Percentiles rank a stretch among this genome's conserved stretches.
Conservation (phyloP, 2,113 vertebrate species). For the Genyomyrus donnyi region DNA sequence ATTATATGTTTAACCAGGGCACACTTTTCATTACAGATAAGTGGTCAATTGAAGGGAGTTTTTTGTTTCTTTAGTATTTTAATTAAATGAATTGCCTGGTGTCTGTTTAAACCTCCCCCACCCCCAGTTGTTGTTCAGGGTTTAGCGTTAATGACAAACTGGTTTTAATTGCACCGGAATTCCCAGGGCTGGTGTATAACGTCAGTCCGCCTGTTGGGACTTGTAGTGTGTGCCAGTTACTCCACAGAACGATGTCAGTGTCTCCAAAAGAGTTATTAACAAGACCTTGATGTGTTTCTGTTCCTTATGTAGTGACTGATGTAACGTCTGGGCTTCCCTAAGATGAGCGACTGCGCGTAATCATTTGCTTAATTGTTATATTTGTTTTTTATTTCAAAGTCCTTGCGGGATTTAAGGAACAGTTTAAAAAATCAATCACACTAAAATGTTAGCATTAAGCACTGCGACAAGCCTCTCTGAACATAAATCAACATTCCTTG, state of each 20-base stretch:
- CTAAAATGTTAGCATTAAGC: not conserved
- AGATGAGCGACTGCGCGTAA: not conserved
- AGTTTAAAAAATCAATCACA: not conserved
- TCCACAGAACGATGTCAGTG: not conserved
- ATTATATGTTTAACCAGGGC: not conserved
- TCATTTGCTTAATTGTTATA: not conserved
- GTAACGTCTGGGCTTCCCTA: not conserved
- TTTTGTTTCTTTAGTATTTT: not conserved
- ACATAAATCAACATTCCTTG: not conserved
- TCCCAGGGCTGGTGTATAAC: not conserved
- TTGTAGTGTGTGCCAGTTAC: not conserved
- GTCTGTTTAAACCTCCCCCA: constrained; percentile 25
- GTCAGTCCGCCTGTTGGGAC: not conserved
- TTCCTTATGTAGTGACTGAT: not conserved
- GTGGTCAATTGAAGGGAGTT: not conserved
- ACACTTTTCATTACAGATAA: not conserved
- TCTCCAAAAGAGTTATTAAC: not conserved
- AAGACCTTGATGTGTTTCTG: not conserved
- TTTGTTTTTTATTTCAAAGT: not conserved
- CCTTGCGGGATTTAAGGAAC: not conserved
- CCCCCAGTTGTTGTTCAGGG: constrained; percentile 12
- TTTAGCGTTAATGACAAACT: constrained; percentile 17
- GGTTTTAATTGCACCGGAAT: constrained; percentile 22
- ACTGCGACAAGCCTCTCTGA: not conserved
- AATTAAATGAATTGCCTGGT: not conserved